A percentile compares a stretch with the other conserved stretches of the same genome.
Evolutionary conservation across 2,113 vertebrate species (phyloP).

Genomic region (Montifringilla adamsi): DNA sequence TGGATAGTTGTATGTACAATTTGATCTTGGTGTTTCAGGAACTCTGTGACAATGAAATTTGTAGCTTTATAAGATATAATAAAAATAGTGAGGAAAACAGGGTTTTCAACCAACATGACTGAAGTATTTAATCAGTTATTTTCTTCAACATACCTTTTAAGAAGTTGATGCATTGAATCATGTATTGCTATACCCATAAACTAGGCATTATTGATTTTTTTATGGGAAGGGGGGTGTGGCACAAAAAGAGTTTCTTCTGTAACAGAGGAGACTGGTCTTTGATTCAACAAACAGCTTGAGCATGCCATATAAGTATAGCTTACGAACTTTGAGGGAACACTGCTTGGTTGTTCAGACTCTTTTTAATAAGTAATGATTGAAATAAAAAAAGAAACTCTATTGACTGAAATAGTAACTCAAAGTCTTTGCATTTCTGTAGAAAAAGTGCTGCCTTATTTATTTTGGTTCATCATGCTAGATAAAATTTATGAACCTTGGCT

Average conservation of each 20-base stretch:
- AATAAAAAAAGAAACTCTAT: not conserved
- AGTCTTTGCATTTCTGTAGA: not conserved
- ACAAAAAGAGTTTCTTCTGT: not conserved
- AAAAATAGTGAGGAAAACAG: not conserved
- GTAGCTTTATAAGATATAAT: not conserved
- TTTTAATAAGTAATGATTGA: not conserved
- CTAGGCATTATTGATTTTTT: not conserved
- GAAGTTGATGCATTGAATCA: not conserved
- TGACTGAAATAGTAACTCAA: not conserved
- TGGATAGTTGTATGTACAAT: not conserved
- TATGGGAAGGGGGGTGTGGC: rapidly evolving
- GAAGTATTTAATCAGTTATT: not conserved
- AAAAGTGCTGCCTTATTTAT: not conserved
- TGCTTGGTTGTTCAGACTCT: not conserved
- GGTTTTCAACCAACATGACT: not conserved
- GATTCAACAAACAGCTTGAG: not conserved
- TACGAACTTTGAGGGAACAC: not conserved
- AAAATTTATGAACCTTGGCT: not conserved
- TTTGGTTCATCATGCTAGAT: not conserved
- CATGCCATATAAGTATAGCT: not conserved
- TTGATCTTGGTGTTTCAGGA: not conserved
- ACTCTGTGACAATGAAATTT: not conserved
- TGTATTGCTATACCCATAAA: not conserved
- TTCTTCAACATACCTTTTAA: not conserved
- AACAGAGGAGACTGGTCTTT: not conserved